Evolutionary conservation across 2,113 vertebrate species (phyloP), one percentile per base, ranked within the genome.

Genomic region (Pimephales promelas): DNA sequence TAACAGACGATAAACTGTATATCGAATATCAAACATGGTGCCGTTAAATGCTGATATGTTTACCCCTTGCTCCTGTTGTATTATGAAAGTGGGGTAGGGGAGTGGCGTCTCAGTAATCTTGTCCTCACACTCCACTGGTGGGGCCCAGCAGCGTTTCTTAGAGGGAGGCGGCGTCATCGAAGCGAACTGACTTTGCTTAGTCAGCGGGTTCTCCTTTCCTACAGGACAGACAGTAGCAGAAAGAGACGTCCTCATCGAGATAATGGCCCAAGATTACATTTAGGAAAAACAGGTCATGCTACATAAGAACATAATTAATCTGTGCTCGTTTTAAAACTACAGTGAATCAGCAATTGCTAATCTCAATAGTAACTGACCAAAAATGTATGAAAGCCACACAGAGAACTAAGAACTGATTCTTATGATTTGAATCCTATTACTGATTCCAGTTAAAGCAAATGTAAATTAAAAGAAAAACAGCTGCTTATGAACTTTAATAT

Each of bases 171-270:
- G 90, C 1, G 84, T 84, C 40, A 40, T 13, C 20, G 26, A 20
- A 70, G 31, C 4, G 36, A 86, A 81, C 83, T 82, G 64, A n/a
- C 34, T 76, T 2, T 52, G 70, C 0, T 18, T 24, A 5, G 62
- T 74, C 62, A 66, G 57, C 28, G 34, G 54, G 90, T 94, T 94
- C 84, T 95, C 93, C 79, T 92, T 93, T n/a, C 82, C 87, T 85
- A 34, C 31, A 2, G 4, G 49, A 56, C n/a, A 31, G 26, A 5
- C 24, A 28, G 52, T 13, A 10, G 10, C 13, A 79, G 13, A 79
- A 79, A 62, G 14, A 79, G 13, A 74, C 24, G 8, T 16, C 82
- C 59, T 54, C n/a, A 62, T 14, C 18, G 3, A 26, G 3, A 59
- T 11, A 49, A 62, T 45, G n/a, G 31, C 43, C 9, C 26, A 76